Conservation (phyloP, 2,888 invertebrate genomes). For the Apantesis nais region DNA sequence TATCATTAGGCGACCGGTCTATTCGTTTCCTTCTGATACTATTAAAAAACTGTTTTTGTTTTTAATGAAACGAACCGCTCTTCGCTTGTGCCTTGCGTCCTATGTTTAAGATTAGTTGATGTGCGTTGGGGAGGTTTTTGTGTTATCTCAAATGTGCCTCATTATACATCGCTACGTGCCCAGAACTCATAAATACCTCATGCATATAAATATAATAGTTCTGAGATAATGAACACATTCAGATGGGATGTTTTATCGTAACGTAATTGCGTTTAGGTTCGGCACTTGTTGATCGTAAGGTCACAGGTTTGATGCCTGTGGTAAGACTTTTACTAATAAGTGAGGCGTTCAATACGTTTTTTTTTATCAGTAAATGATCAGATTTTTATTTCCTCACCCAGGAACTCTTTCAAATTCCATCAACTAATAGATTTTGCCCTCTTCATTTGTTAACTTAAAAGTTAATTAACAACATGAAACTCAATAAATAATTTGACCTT, state of each 20-base stretch:
- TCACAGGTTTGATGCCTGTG: neutral
- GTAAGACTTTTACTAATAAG: neutral
- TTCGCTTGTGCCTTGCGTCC: constrained; percentile 25
- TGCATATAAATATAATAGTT: constrained; percentile 10
- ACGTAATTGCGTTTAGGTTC: neutral
- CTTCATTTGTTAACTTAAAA: too few relatives aligned
- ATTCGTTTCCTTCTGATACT: too few relatives aligned
- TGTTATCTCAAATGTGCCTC: constrained; percentile 41
- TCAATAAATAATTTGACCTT: too few relatives aligned
- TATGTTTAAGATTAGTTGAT: constrained; percentile 49
- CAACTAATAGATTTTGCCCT: too few relatives aligned
- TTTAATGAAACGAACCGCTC: constrained; percentile 7
- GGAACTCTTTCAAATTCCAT: too few relatives aligned
- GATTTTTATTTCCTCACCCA: too few relatives aligned
- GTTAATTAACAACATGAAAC: too few relatives aligned
- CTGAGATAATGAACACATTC: neutral
- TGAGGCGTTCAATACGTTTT: neutral
- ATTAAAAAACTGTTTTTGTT: too few relatives aligned
- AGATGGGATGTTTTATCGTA: neutral
- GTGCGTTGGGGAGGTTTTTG: constrained; percentile 45
- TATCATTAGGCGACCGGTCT: neutral
- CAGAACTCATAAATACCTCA: constrained; percentile 27
- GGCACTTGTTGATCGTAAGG: neutral
- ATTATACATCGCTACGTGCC: constrained; percentile 41
- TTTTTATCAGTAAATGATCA: neutral